These are phyloP conservation scores for Oreamnos americanus DNA, from an alignment of 2,113 vertebrate species.

Conservation along the genomic window DNA sequence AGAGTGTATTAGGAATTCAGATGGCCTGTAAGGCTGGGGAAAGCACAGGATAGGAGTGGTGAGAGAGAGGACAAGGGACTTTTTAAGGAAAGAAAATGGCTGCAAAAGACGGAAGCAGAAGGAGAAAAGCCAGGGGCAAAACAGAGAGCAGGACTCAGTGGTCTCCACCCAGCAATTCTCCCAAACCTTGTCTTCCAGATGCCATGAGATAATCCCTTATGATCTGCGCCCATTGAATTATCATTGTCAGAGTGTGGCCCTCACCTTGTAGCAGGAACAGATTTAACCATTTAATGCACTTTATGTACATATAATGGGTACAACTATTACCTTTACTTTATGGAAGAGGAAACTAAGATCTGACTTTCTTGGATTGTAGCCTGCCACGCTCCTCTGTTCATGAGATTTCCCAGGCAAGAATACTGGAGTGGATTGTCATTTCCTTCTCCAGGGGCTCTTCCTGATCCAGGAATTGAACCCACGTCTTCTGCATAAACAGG, in stretches of 20 bases:
- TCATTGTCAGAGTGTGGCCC: neutral
- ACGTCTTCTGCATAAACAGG: neutral
- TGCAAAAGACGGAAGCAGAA: neutral
- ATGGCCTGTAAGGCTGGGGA: neutral
- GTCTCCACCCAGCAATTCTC: neutral
- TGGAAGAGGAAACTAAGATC: neutral
- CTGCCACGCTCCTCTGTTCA: neutral
- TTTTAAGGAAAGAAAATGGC: neutral
- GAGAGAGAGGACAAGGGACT: neutral
- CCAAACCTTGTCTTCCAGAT: neutral
- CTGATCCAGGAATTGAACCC: neutral
- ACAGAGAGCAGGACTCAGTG: neutral
- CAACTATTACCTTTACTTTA: neutral
- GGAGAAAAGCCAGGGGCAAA: neutral
- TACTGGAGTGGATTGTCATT: neutral
- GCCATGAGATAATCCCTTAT: neutral
- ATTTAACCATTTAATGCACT: neutral
- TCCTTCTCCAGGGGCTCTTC: neutral
- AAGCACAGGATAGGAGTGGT: neutral
- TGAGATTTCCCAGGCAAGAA: neutral
- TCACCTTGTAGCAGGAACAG: neutral
- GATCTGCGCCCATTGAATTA: neutral
- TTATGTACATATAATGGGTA: neutral
- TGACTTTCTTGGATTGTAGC: neutral
- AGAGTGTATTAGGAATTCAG: neutral